A percentile compares a stretch with the other conserved stretches of the same genome.
phyloP scores from a whole-genome alignment of 2,113 vertebrate genomes.

The Uria aalge region DNA sequence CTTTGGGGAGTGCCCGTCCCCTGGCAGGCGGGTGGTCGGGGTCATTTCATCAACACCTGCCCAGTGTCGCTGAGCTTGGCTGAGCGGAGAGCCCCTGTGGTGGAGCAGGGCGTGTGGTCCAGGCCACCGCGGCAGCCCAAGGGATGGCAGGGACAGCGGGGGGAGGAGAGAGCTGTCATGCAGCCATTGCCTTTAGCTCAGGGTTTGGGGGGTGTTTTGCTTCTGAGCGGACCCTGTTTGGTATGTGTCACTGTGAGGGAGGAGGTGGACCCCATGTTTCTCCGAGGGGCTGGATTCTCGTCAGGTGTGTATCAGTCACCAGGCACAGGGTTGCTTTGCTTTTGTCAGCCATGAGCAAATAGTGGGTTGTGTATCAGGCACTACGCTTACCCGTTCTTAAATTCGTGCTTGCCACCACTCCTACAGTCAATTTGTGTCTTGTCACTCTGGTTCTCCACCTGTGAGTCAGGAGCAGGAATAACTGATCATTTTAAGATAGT shows the following conservation, averaged over 20 bases:
- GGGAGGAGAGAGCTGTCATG: neutral
- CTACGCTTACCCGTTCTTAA: neutral
- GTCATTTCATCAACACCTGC: neutral
- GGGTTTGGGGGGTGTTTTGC: neutral
- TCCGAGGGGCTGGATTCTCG: neutral
- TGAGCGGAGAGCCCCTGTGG: rapidly evolving
- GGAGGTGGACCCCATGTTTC: neutral
- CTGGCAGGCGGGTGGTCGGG: rapidly evolving
- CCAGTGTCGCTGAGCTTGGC: no score
- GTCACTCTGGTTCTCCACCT: neutral
- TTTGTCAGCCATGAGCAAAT: neutral
- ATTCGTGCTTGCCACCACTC: neutral
- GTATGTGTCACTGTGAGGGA: neutral
- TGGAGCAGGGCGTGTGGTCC: neutral
- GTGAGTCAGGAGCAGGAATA: neutral
- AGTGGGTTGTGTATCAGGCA: neutral
- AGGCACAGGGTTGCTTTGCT: neutral
- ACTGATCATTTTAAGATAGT: neutral
- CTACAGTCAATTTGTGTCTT: neutral
- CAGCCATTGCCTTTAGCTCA: neutral
- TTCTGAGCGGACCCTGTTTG: neutral
- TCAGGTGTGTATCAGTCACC: neutral
- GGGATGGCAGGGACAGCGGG: no score
- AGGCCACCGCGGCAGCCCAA: rapidly evolving
- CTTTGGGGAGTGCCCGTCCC: neutral